Evolutionary conservation across 2,113 vertebrate genomes (phyloP), one percentile per base, ranked within the genome.

Genomic region (Indri indri): DNA sequence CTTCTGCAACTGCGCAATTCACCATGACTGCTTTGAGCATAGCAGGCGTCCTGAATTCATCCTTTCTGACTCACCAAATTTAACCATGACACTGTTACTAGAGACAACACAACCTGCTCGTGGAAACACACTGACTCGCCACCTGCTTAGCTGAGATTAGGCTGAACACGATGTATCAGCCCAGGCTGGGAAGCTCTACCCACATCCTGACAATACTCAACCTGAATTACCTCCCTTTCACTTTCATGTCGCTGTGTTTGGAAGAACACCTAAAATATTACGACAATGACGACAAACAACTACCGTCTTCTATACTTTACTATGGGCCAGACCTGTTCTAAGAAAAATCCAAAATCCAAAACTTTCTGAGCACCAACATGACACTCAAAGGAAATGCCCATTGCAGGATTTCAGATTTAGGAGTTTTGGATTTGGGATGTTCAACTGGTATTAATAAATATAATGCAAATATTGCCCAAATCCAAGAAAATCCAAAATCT

Each of bases 141-240:
- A 32, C 17, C 20, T 1, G 23, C 27, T 32, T 8, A 34, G 65
- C 37, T 8, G 32, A 59, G 34, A 20, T 34, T 3, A 37, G 23
- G 54, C 47, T 27, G 42, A 34, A 70, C 14, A 47, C 1, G 52
- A 37, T 8, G 61, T 57, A 8, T 6, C 27, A 34, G 77, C 10
- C 45, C 13, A 23, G 17, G 25, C 2, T 30, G 61, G 59, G n/a
- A 2, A 5, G 47, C 27, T 74, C 47, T 27, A 14, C 16, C 73
- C 5, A 0, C 2, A 45, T 1, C 45, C 80, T 5, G 22, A 40
- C 2, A 73, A 57, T 5, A 3, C 27, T 8, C 79, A 42, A 0
- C 3, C 0, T 52, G 23, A 61, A 25, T 22, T 10, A 9, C 59
- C 61, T 5, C 22, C 7, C 25, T 63, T 63, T 30, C 61, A 63